Percentiles rank a stretch among this genome's conserved stretches.
phyloP scores from a whole-genome alignment of 2,113 vertebrate species.

The Aphyosemion australe region DNA sequence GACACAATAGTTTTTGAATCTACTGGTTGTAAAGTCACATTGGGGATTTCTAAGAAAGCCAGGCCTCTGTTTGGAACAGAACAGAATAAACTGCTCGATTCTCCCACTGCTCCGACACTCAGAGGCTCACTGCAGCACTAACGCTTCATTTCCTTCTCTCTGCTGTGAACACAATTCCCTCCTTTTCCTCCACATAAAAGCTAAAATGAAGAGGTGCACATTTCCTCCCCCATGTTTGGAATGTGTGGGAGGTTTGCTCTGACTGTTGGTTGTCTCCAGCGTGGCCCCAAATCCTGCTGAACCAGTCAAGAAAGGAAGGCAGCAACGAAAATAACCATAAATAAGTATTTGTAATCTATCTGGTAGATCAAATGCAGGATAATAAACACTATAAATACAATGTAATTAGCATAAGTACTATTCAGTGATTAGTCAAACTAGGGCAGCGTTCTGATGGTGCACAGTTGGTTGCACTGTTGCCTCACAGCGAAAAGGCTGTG shows the following conservation, averaged over 20 bases:
- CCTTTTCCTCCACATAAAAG: conserved; percentile 28
- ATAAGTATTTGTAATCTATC: background rate
- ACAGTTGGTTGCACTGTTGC: too few relatives aligned
- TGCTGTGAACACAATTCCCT: conserved; percentile 21
- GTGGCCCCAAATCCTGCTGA: conserved; percentile 18
- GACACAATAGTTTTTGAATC: conserved; percentile 29
- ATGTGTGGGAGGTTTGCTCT: conserved; percentile 36
- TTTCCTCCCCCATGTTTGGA: conserved; percentile 14
- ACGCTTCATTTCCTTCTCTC: conserved; percentile 40
- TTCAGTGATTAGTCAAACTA: too few relatives aligned
- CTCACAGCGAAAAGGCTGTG: too few relatives aligned
- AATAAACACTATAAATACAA: background rate
- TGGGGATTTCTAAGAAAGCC: conserved; percentile 52
- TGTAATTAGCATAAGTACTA: too few relatives aligned
- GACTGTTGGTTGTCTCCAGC: conserved; percentile 4
- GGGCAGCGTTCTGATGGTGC: too few relatives aligned
- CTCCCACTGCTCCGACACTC: conserved; percentile 26
- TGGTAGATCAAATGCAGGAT: background rate
- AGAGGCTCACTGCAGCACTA: conserved; percentile 21
- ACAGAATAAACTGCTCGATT: conserved; percentile 44
- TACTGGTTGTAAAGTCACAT: conserved; percentile 51
- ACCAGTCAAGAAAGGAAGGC: conserved; percentile 1
- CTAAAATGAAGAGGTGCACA: conserved; percentile 7
- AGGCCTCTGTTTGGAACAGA: conserved; percentile 22
- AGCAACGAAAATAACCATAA: background rate